Conservation (phyloP, 2,113 vertebrate species). For the Synchiropus splendidus region DNA sequence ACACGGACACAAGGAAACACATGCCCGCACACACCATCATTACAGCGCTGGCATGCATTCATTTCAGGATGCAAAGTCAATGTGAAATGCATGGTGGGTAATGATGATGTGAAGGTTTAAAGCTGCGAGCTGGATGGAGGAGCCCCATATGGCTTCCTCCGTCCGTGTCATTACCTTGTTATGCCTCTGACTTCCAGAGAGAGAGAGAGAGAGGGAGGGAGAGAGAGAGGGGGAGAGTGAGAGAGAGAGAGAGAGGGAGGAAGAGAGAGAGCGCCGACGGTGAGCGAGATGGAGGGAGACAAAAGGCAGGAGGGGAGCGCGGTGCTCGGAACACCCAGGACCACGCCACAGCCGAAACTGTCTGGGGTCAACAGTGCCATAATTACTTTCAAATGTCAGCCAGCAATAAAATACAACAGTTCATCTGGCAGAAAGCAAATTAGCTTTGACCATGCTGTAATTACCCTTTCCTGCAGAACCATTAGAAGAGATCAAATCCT, state of each 20-base stretch:
- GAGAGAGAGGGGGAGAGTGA: constrained; percentile 30
- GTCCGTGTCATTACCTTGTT: constrained; percentile 99
- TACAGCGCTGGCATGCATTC: constrained; percentile 35
- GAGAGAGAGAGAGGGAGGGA: constrained; percentile 67
- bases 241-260: constrained; percentile 25
- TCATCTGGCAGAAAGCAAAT: constrained; percentile 99
- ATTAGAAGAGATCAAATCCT: constrained; percentile 99
- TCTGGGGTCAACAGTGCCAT: constrained; percentile 99
- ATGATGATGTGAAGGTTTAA: constrained; percentile 87
- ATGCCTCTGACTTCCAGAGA: constrained; percentile 95
- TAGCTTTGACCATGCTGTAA: constrained; percentile 99
- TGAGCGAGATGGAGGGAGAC: constrained; percentile 31
- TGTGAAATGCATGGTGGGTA: constrained; percentile 71
- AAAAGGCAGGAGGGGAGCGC: constrained; percentile 20
- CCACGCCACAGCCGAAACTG: constrained; percentile 97
- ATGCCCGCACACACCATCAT: constrained; percentile 28
- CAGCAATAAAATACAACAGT: constrained; percentile 99
- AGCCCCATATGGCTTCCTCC: constrained; percentile 98
- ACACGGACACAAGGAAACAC: constrained; percentile 29
- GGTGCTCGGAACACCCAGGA: constrained; percentile 80
- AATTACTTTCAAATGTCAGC: constrained; percentile 99
- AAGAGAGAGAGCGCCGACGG: constrained; percentile 23
- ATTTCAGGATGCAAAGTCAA: constrained; percentile 59
- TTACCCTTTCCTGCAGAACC: constrained; percentile 99
- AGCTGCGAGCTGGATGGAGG: constrained; percentile 80